phyloP scores from a whole-genome alignment of 2,113 vertebrate species.

The Oryzias curvinotus region DNA sequence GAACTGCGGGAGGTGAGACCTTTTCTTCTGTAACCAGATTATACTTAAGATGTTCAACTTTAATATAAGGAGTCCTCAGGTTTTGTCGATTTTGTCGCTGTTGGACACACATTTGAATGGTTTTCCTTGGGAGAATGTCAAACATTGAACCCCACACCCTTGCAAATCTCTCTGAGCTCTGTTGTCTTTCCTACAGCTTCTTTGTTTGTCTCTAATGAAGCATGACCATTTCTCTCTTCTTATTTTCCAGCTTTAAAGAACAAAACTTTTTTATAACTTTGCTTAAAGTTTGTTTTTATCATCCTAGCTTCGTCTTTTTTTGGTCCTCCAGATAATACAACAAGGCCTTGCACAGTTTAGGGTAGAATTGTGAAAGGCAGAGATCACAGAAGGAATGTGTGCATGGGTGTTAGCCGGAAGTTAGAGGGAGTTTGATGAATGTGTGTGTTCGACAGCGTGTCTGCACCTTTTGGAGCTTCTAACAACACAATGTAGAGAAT shows the following conservation, averaged over 20 bases:
- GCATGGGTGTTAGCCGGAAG: slow-evolving; percentile 11
- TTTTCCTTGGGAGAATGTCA: slow-evolving; percentile 20
- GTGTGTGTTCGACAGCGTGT: slow-evolving; percentile 17
- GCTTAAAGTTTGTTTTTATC: neutral
- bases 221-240: slow-evolving; percentile 36
- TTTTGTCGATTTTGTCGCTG: neutral
- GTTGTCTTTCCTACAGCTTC: slow-evolving; percentile 38
- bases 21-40: neutral
- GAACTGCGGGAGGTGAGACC: slow-evolving; percentile 89
- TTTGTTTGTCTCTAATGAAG: slow-evolving; percentile 63
- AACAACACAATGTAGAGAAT: slow-evolving; percentile 22
- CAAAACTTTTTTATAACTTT: slow-evolving; percentile 29
- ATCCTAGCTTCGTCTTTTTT: neutral
- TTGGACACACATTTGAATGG: neutral
- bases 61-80: too few species aligned
- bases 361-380: slow-evolving; percentile 1
- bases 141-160: slow-evolving; percentile 10
- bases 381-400: slow-evolving; percentile 20
- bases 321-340: neutral
- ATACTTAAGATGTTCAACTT: neutral
- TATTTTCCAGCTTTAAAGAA: slow-evolving; percentile 43
- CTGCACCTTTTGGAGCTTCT: slow-evolving; percentile 19
- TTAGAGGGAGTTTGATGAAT: slow-evolving; percentile 26
- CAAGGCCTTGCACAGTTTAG: too few species aligned
- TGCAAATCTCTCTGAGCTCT: slow-evolving; percentile 37